These are phyloP conservation scores for Peromyscus polionotus DNA, from an alignment of 2,113 vertebrate genomes.

Conservation along the genomic window DNA sequence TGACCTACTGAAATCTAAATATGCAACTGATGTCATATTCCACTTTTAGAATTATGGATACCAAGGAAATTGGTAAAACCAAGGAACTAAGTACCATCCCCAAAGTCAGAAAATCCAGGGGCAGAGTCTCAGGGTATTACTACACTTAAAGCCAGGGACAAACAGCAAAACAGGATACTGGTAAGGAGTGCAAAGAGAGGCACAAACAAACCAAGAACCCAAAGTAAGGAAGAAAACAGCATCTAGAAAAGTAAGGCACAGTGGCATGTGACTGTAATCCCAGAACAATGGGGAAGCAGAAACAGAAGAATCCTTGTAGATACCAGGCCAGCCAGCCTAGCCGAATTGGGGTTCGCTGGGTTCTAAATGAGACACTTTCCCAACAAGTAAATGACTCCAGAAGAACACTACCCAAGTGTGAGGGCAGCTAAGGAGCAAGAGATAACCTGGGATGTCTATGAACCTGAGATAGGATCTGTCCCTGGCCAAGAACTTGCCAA, in stretches of 20 bases:
- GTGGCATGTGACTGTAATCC: background rate
- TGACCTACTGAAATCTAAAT: background rate
- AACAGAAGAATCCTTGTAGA: background rate
- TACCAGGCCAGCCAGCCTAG: too few species aligned
- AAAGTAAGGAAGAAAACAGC: background rate
- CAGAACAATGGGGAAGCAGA: background rate
- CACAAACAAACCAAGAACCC: background rate
- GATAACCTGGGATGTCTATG: background rate
- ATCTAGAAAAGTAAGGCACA: too few species aligned
- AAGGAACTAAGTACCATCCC: background rate
- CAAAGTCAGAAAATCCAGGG: background rate
- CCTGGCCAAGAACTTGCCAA: background rate
- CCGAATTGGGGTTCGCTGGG: background rate
- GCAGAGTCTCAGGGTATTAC: background rate
- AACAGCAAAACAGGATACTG: too few species aligned
- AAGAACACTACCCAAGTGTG: background rate
- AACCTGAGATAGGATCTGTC: background rate
- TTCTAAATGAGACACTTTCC: background rate
- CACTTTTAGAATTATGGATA: background rate
- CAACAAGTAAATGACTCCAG: background rate
- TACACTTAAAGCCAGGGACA: background rate
- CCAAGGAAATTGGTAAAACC: background rate
- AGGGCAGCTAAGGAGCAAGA: background rate
- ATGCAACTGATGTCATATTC: slow-evolving; percentile 1
- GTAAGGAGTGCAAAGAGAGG: background rate